Evolutionary conservation across 2,113 vertebrate species (phyloP), one percentile per base, ranked within the genome.

Genomic region (Rhinopomastus cyanomelas): DNA sequence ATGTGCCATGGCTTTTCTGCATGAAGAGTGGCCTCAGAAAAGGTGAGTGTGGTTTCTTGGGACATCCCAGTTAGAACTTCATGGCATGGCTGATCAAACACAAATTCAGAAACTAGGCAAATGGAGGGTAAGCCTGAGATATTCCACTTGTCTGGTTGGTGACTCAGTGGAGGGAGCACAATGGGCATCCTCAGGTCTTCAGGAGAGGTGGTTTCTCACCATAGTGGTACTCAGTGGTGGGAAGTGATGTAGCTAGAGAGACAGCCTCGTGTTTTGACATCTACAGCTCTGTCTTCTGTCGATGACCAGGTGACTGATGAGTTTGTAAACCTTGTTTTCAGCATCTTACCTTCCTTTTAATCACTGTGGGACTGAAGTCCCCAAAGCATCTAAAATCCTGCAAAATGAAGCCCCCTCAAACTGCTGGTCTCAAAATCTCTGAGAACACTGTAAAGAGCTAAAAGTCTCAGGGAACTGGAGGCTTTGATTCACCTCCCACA

Each of bases 341-440:
- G 15, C 5, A 26, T 32, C 10, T 51, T 55, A 4, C 56, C 69
- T 76, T 80, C 23, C 25, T 67, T 61, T 46, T 75, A 55, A 34
- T 20, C 46, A 20, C 34, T 57, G 27, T 27, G 39, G 34, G 5
- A 18, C 30, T 51, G 62, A 84, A 39, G 23, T 56, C 9, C 18
- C 18, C 36, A 57, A 57, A 78, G n/a, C 18, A 56, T 39, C 25
- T 56, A 21, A 57, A 29, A 12, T 77, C 20, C 42, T 67, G 65
- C 39, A 34, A 32, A 66, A 23, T 13, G 25, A 81, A 77, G 52
- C 36, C 12, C 22, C n/a, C 36, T 67, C 23, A 51, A 66, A 42
- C 13, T 0, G 0, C 16, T 60, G 26, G 11, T 51, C n/a, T 81
- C 2, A 0, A 57, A 57, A 86, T 17, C 25, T 30, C 34, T 56